Percentiles rank a stretch among this genome's conserved stretches.
Evolutionary conservation across 1,140 invertebrate genomes (phyloP).

Genomic region (Chironomus tepperi): DNA sequence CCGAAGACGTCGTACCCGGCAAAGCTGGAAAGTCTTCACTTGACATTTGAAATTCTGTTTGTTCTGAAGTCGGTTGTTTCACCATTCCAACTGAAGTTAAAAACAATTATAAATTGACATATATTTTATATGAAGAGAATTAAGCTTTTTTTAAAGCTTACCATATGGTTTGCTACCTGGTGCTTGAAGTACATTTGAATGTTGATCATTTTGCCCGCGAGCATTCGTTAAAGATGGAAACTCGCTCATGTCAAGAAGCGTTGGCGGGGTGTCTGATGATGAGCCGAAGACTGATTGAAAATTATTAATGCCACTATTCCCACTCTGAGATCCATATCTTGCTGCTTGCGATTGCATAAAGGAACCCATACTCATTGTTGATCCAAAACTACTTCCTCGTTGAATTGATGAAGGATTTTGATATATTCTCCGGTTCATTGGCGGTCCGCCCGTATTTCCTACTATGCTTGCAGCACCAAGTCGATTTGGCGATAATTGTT

Average conservation of each 20-base stretch:
- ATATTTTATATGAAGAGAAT: too few species aligned
- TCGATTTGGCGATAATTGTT: constrained; percentile 52
- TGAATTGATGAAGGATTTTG: constrained; percentile 29
- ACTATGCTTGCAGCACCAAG: constrained; percentile 44
- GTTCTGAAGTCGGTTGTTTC: constrained; percentile 82
- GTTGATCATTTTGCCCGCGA: constrained; percentile 63
- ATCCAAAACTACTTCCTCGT: constrained; percentile 45
- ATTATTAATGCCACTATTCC: constrained; percentile 48
- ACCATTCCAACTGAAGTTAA: constrained; percentile 79
- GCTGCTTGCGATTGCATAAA: constrained; percentile 43
- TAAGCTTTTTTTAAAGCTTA: constrained; percentile 35
- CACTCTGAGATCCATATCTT: constrained; percentile 52
- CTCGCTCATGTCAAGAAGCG: constrained; percentile 77
- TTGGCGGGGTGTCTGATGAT: constrained; percentile 63
- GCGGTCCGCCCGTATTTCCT: constrained; percentile 43
- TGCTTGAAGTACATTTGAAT: constrained; percentile 66
- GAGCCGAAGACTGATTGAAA: constrained; percentile 69
- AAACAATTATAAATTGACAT: constrained; percentile 24
- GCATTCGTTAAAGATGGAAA: constrained; percentile 82
- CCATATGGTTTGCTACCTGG: constrained; percentile 83
- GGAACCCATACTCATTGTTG: constrained; percentile 39
- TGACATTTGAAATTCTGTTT: constrained; percentile 94
- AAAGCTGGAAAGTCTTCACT: constrained; percentile 98
- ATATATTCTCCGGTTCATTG: constrained; percentile 31
- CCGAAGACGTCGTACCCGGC: constrained; percentile 52